A percentile compares a stretch with the other conserved stretches of the same genome.
Evolutionary conservation across 2,888 invertebrate genomes (phyloP).

Genomic region (Pedicia rivosa): DNA sequence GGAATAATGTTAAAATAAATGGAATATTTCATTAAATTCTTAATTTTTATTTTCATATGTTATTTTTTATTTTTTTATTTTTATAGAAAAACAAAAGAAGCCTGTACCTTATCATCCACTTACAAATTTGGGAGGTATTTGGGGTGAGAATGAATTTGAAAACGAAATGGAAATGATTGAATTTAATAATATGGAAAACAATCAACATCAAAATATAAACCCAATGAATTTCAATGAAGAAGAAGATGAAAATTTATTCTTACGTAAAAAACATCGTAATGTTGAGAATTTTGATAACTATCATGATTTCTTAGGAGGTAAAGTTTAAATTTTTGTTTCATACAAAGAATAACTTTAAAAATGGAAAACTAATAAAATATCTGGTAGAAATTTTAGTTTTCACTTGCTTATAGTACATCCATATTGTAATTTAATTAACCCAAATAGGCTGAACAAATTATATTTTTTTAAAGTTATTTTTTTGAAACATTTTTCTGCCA

Average conservation of each 20-base stretch:
- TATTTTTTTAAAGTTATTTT: no score
- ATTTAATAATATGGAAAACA: slow-evolving; percentile 2
- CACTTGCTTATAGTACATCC: no score
- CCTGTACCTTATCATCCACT: slow-evolving; percentile 78
- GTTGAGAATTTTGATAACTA: slow-evolving; percentile 3
- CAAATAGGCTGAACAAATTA: no score
- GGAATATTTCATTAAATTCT: no score
- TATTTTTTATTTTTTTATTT: no score
- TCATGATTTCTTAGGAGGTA: slow-evolving; percentile 11
- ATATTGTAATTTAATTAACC: no score
- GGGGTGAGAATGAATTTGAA: slow-evolving; percentile 86
- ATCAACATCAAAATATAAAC: slow-evolving; percentile 3
- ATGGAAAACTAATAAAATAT: no score
- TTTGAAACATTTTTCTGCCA: no score
- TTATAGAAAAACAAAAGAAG: slow-evolving; percentile 40
- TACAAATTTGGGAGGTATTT: slow-evolving; percentile 82
- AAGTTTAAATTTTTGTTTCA: no score
- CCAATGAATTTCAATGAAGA: slow-evolving; percentile 4
- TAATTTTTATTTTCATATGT: no score
- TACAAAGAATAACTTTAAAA: no score
- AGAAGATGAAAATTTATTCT: slow-evolving; percentile 1
- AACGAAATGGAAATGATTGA: slow-evolving; percentile 38
- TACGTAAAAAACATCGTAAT: slow-evolving; percentile 4
- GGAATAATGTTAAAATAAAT: no score
- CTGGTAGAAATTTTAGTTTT: slow-evolving; percentile 33